Percentiles rank a stretch among this genome's conserved stretches.
These are phyloP conservation scores for Lamellibrachia satsuma DNA, from an alignment of 2,888 invertebrate species.

Conservation along the genomic window DNA sequence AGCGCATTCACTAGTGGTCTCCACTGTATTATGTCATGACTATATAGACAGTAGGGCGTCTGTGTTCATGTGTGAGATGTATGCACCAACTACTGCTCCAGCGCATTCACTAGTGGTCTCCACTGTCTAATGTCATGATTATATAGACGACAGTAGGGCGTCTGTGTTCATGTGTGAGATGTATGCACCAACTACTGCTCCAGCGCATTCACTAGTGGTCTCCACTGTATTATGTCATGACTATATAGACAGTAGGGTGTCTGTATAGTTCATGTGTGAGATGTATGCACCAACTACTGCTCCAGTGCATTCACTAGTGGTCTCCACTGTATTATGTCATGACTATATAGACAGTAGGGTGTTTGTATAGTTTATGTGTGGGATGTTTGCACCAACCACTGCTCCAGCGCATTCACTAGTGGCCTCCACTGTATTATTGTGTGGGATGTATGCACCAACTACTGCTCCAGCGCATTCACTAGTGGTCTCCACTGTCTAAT, in stretches of 20 bases:
- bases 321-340: not conserved
- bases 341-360: not conserved
- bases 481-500: not conserved
- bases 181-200: not conserved
- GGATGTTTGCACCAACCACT: not conserved
- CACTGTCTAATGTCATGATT: not conserved
- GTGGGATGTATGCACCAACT: not conserved
- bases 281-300: not conserved
- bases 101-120: not conserved
- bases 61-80: not conserved
- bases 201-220: not conserved
- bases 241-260: not conserved
- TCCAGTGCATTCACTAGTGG: not conserved
- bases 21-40: not conserved
- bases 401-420: too few species aligned
- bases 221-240: not conserved
- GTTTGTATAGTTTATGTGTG: not conserved
- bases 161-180: not conserved
- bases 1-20: not conserved
- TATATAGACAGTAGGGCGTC: not conserved
- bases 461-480: not conserved
- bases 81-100: not conserved
- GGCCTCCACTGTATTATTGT: too few species aligned
- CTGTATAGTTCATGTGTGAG: not conserved
- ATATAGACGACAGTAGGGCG: not conserved